Evolutionary conservation across 2,888 invertebrate species (phyloP).

Genomic region (Sussaba pulchella): DNA sequence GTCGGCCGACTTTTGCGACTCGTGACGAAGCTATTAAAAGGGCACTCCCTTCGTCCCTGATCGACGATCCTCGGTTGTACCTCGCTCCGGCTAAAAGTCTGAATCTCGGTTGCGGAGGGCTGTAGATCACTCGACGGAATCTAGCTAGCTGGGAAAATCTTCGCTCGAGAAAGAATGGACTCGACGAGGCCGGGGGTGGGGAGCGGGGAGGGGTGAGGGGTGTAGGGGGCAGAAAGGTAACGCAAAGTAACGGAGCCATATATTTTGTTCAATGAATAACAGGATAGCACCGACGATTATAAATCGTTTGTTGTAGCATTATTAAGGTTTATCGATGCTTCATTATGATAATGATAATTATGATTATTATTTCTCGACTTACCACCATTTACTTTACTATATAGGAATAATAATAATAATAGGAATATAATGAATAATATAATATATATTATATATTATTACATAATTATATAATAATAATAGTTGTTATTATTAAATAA

Average conservation of each 20-base stretch:
- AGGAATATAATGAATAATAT: too few relatives aligned
- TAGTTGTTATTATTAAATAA: too few relatives aligned
- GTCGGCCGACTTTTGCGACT: constrained; percentile 64
- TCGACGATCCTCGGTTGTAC: constrained; percentile 53
- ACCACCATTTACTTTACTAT: too few relatives aligned
- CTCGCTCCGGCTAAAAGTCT: constrained; percentile 15
- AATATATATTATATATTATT: constrained; percentile 10
- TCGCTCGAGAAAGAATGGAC: constrained; percentile 50
- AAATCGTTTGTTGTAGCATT: constrained; percentile 49
- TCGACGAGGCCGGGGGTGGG: not conserved
- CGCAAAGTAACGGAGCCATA: constrained; percentile 27
- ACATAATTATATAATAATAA: too few relatives aligned
- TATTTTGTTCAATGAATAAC: constrained; percentile 37
- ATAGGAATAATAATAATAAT: too few relatives aligned
- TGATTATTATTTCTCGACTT: too few relatives aligned
- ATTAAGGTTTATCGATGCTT: constrained; percentile 61
- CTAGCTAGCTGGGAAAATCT: constrained; percentile 59
- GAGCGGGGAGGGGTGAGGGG: not conserved
- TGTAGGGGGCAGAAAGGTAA: not conserved
- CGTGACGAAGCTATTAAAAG: constrained; percentile 70
- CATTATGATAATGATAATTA: constrained; percentile 30
- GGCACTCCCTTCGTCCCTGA: constrained; percentile 73
- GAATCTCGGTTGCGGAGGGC: constrained; percentile 52
- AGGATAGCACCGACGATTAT: constrained; percentile 43
- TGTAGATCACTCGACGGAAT: constrained; percentile 59